Percentiles rank a stretch among this genome's conserved stretches.
These are phyloP conservation scores for Tachina lurida DNA, from an alignment of 2,888 invertebrate species.

Conservation along the genomic window DNA sequence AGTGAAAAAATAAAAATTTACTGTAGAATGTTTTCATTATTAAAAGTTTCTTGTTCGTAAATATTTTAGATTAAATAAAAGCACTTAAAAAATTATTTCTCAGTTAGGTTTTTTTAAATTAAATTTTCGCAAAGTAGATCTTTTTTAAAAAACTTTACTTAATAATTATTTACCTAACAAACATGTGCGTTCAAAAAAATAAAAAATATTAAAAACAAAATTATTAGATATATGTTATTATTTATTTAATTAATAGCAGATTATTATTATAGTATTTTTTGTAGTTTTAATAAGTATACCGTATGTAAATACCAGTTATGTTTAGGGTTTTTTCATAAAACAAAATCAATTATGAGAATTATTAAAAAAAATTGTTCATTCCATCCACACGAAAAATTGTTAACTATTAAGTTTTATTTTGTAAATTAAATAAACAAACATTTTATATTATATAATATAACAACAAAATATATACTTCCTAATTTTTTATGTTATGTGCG, in stretches of 20 bases:
- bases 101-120: neutral
- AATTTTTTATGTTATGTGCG: too few species aligned
- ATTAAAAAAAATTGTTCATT: constrained; percentile 57
- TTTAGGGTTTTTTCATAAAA: neutral
- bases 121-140: neutral
- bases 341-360: constrained; percentile 4
- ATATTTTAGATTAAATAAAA: neutral
- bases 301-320: neutral
- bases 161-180: neutral
- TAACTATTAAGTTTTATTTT: constrained; percentile 49
- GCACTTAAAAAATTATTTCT: neutral
- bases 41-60: neutral
- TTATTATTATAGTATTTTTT: constrained; percentile 44
- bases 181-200: neutral
- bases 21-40: neutral
- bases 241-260: constrained; percentile 9
- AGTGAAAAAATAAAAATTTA: neutral
- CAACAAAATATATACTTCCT: too few species aligned
- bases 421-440: constrained; percentile 30
- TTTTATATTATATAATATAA: neutral
- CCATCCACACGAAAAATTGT: constrained; percentile 53
- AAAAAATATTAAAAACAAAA: neutral
- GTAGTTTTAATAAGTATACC: constrained; percentile 30
- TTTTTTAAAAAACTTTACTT: too few species aligned
- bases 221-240: neutral